phyloP scores from a whole-genome alignment of 1,140 invertebrate species.

The Drosophila chauvacae region DNA sequence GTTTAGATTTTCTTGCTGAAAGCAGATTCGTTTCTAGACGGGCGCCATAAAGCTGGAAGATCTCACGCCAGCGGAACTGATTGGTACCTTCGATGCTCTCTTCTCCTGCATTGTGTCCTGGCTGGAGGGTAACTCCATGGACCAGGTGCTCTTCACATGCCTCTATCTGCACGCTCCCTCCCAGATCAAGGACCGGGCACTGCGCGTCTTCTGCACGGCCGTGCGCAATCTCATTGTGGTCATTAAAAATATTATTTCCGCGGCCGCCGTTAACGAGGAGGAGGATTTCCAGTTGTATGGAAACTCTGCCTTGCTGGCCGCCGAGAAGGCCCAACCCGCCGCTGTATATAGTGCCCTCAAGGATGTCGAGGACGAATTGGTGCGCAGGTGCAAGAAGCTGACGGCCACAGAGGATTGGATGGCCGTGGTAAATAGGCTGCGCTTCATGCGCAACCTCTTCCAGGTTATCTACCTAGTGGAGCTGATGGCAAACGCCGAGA shows the following conservation, averaged over 20 bases:
- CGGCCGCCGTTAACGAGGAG: conserved; percentile 95
- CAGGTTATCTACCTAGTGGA: conserved; percentile 90
- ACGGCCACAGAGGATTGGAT: conserved; percentile 84
- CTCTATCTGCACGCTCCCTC: conserved; percentile 97
- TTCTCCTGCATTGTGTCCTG: conserved; percentile 96
- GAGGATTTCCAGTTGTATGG: conserved; percentile 97
- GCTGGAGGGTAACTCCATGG: conserved; percentile 97
- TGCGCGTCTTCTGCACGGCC: conserved; percentile 94
- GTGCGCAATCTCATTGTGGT: conserved; percentile 96
- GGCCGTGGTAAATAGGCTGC: conserved; percentile 92
- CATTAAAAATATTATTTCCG: conserved; percentile 95
- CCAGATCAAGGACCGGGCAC: conserved; percentile 91
- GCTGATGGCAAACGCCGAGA: conserved; percentile 86
- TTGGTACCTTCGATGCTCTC: conserved; percentile 97
- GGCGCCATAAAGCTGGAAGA: conserved; percentile 92
- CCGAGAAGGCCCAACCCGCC: conserved; percentile 92
- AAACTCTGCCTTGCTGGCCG: conserved; percentile 95
- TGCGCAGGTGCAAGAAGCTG: conserved; percentile 89
- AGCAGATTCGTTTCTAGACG: conserved; percentile 84
- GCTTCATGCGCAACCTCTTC: conserved; percentile 94
- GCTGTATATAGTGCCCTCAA: conserved; percentile 92
- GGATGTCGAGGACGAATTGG: conserved; percentile 96
- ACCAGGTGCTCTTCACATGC: conserved; percentile 98
- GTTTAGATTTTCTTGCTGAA: background rate
- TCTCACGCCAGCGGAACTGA: conserved; percentile 89